These are phyloP conservation scores for Dichetophora obliterata DNA, from an alignment of 2,888 invertebrate genomes.

Conservation along the genomic window DNA sequence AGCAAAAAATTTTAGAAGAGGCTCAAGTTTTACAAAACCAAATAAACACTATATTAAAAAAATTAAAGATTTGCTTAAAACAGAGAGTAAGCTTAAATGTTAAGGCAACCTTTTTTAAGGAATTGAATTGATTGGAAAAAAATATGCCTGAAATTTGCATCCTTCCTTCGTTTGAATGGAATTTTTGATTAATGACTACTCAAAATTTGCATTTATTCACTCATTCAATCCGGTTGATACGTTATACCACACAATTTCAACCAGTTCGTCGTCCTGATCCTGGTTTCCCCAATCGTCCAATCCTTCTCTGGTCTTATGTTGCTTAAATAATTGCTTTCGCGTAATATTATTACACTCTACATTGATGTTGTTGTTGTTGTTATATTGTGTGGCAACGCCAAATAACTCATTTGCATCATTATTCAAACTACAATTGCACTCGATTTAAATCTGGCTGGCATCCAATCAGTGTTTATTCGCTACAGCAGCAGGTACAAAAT, in stretches of 20 bases:
- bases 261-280: background rate
- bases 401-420: constrained; percentile 21
- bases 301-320: background rate
- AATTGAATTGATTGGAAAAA: too few species aligned
- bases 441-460: constrained; percentile 34
- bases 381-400: constrained; percentile 26
- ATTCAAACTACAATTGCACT: constrained; percentile 33
- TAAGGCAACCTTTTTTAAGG: too few species aligned
- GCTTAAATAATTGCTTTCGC: constrained; percentile 36
- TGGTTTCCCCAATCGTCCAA: background rate
- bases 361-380: background rate
- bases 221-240: background rate
- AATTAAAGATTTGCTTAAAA: too few species aligned
- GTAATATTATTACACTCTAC: constrained; percentile 26
- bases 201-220: constrained; percentile 26
- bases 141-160: too few species aligned
- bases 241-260: background rate
- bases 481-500: constrained; percentile 30
- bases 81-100: too few species aligned
- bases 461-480: constrained; percentile 30
- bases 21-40: too few species aligned
- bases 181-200: constrained; percentile 34
- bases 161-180: background rate
- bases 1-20: too few species aligned
- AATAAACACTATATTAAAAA: too few species aligned